Percentiles rank a stretch among this genome's conserved stretches.
These are phyloP conservation scores for Austrolebias charrua DNA, from an alignment of 2,797 vertebrate species.

Conservation along the genomic window DNA sequence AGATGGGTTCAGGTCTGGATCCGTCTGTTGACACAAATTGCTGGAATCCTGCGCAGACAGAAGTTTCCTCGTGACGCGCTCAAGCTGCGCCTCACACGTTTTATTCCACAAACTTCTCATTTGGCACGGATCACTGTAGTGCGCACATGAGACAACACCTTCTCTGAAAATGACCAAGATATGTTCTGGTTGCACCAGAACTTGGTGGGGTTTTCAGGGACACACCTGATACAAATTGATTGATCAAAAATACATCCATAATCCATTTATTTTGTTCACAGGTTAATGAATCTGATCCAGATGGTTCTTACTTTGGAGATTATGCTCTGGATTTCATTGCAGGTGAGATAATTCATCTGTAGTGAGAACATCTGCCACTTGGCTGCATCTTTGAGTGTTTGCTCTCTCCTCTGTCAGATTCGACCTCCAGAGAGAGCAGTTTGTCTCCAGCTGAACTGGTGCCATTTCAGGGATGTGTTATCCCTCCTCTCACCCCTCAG, in stretches of 20 bases:
- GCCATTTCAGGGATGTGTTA: conserved; percentile 74
- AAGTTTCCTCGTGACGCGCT: conserved; percentile 50
- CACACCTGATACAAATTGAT: no score
- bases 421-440: conserved; percentile 75
- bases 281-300: conserved; percentile 67
- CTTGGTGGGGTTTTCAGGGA: no score
- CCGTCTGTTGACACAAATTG: conserved; percentile 45
- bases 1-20: conserved; percentile 4
- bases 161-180: conserved; percentile 38
- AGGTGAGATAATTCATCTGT: conserved; percentile 75
- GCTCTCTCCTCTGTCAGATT: conserved; percentile 69
- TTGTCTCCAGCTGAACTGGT: conserved; percentile 68
- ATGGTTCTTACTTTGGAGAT: conserved; percentile 83
- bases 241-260: neutral
- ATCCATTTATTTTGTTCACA: conserved; percentile 53
- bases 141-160: conserved; percentile 1
- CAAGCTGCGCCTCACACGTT: conserved; percentile 33
- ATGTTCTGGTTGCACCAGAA: conserved; percentile 26
- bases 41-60: conserved; percentile 53
- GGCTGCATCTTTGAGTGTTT: neutral
- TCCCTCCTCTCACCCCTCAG: conserved; percentile 66
- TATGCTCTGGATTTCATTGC: conserved; percentile 80
- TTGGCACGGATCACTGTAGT: conserved; percentile 30
- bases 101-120: conserved; percentile 19
- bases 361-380: neutral